Evolutionary conservation across 2,888 invertebrate species (phyloP).

Genomic region (Drosophila villosipedis): DNA sequence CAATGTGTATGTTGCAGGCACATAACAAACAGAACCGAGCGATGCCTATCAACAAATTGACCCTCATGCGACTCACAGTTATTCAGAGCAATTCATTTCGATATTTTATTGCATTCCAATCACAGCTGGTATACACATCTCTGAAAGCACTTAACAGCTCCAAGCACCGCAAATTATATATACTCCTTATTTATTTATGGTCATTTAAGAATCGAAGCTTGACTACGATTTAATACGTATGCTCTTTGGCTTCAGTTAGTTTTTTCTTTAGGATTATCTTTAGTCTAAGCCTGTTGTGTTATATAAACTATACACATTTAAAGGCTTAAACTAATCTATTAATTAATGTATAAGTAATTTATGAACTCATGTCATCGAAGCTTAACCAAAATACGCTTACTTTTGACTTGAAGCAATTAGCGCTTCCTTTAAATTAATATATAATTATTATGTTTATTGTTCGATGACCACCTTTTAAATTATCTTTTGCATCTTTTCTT

Average conservation of each 20-base stretch:
- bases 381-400: no score
- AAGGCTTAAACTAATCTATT: background rate
- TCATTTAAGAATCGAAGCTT: background rate
- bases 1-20: slow-evolving; percentile 67
- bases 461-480: no score
- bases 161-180: background rate
- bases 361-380: no score
- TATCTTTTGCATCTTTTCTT: no score
- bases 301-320: background rate
- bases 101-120: slow-evolving; percentile 34
- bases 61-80: slow-evolving; percentile 51
- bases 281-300: background rate
- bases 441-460: no score
- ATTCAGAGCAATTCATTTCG: slow-evolving; percentile 52
- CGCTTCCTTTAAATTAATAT: no score
- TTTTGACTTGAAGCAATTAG: no score
- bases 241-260: background rate
- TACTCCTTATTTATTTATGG: background rate
- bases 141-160: slow-evolving; percentile 33
- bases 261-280: background rate
- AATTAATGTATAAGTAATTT: no score
- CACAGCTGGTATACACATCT: background rate
- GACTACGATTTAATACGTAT: background rate
- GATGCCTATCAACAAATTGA: slow-evolving; percentile 67
- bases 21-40: slow-evolving; percentile 18